These are phyloP conservation scores for Cerceris ruficornis DNA, from an alignment of 2,888 invertebrate species.

Conservation along the genomic window DNA sequence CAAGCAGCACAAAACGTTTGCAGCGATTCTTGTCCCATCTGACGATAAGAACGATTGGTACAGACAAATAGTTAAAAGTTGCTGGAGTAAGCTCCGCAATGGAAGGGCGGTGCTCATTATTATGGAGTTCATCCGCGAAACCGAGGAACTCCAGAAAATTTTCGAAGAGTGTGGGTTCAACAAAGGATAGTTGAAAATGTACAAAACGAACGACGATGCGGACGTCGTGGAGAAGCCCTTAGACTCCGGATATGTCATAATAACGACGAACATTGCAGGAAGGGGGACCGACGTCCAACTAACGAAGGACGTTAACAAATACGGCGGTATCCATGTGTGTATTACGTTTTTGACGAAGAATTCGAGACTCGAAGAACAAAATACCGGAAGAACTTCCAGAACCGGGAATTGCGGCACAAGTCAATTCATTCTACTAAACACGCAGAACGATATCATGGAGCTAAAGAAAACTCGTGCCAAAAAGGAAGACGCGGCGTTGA, in stretches of 20 bases:
- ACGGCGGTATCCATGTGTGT: conserved; percentile 79
- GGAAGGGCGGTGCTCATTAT: conserved; percentile 72
- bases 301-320: conserved; percentile 55
- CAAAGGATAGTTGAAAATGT: conserved; percentile 4
- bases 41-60: conserved; percentile 37
- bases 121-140: conserved; percentile 15
- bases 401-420: conserved; percentile 76
- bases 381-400: conserved; percentile 78
- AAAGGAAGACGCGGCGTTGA: no score
- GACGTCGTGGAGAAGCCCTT: conserved; percentile 54
- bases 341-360: conserved; percentile 79
- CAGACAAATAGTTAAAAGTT: conserved; percentile 33
- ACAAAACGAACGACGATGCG: conserved; percentile 6
- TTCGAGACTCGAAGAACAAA: conserved; percentile 78
- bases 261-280: conserved; percentile 80
- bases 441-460: neutral
- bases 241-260: conserved; percentile 66
- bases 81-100: conserved; percentile 38
- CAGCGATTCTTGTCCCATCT: conserved; percentile 52
- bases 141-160: neutral
- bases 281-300: conserved; percentile 78
- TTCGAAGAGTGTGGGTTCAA: neutral
- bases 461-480: conserved; percentile 5
- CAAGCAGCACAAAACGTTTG: conserved; percentile 66
- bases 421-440: conserved; percentile 58